Evolutionary conservation across 2,113 vertebrate species (phyloP), one percentile per base, ranked within the genome.

Genomic region (Saiga tatarica): DNA sequence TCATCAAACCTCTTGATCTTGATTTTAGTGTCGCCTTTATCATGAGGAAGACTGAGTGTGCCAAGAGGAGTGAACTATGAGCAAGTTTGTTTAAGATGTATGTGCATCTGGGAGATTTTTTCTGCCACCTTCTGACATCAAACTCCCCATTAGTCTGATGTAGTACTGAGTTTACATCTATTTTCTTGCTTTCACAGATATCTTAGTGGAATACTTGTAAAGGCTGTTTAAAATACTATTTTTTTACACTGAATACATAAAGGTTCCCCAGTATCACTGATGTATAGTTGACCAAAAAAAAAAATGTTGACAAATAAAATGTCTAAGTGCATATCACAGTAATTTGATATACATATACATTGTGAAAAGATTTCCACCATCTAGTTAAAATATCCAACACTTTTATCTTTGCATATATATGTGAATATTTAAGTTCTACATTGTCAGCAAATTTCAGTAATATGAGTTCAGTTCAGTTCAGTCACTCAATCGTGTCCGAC

Each of bases 191-290:
- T 95, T 89, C 53, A 45, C 39, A 47, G 78, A 6, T 59, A 93
- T 83, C 82, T 95, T 55, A 87, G 30, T 87, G 50, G 21, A 33
- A 60, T 4, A 45, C 36, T 87, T 87, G 12, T 50, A 87, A 85
- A 39, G 4, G 30, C 7, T 94, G 52, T 90, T 93, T n/a, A 33
- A 53, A 92, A 60, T 62, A n/a, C 6, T n/a, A 23, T 10, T 17
- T 25, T 25, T 79, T 78, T 23, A 17, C 3, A 82, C 8, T 45
- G 30, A 39, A 67, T 45, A 50, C 2, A 30, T 39, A 50, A 60
- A 21, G 64, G 47, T 55, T 62, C 59, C 78, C 45, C 8, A 74
- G 10, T 15, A 13, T 57, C n/a, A 71, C 4, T 85, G 81, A 85
- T 6, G 28, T 25, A 71, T 19, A 85, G 10, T 26, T 85, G 57